These are phyloP conservation scores for Arge pagana DNA, from an alignment of 2,888 invertebrate species.

Conservation along the genomic window DNA sequence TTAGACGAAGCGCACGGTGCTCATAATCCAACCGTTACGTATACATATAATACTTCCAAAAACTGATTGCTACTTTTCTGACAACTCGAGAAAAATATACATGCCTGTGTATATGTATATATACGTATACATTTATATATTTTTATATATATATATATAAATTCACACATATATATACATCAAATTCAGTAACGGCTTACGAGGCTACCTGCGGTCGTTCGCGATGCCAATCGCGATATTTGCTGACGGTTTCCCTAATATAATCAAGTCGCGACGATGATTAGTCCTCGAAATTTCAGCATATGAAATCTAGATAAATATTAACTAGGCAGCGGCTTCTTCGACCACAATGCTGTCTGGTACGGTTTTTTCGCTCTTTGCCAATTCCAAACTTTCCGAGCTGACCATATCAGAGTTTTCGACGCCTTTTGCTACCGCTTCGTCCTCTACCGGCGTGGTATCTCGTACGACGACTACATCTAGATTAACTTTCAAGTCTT, in stretches of 20 bases:
- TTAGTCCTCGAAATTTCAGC: constrained; percentile 12
- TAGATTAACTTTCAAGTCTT: constrained; percentile 8
- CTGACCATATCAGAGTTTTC: constrained; percentile 3
- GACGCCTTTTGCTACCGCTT: constrained; percentile 1
- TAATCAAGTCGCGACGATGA: neutral
- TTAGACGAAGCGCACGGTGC: no score
- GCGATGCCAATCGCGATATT: no score
- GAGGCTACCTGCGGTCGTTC: no score
- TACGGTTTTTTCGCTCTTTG: constrained; percentile 33
- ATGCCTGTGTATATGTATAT: no score
- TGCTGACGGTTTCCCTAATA: neutral
- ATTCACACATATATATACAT: no score
- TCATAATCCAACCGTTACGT: no score
- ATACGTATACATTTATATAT: no score
- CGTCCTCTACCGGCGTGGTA: neutral
- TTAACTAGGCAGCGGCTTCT: constrained; percentile 51
- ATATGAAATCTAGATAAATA: constrained; percentile 20
- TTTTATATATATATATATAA: no score
- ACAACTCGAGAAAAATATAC: no score
- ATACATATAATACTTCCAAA: no score
- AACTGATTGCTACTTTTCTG: no score
- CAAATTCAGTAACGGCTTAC: no score
- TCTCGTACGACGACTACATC: constrained; percentile 12
- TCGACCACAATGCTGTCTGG: constrained; percentile 46
- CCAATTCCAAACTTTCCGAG: constrained; percentile 16